These are phyloP conservation scores for Gastrophryne carolinensis DNA, from an alignment of 2,797 vertebrate species.

Conservation along the genomic window DNA sequence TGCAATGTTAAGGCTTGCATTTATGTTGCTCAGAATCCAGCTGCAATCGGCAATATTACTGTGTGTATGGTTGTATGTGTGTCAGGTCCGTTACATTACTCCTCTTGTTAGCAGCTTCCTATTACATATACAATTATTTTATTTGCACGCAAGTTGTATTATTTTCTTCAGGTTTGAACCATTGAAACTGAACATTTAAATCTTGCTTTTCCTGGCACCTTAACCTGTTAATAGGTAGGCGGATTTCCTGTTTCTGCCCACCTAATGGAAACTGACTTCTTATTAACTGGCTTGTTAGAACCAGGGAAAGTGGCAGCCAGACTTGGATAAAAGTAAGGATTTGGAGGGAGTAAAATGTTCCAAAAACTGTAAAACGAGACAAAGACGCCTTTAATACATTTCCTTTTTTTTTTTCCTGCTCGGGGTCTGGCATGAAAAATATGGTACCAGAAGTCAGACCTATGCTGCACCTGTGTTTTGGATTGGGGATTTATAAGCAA, in stretches of 20 bases:
- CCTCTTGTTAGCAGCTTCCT: too few relatives aligned
- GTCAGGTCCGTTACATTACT: too few relatives aligned
- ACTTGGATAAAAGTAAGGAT: conserved; percentile 34
- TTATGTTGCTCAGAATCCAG: too few relatives aligned
- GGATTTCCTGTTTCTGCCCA: conserved; percentile 44
- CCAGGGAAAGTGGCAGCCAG: conserved; percentile 29
- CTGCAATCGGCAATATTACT: too few relatives aligned
- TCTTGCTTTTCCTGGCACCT: background rate
- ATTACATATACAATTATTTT: too few relatives aligned
- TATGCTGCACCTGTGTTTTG: background rate
- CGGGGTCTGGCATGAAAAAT: background rate
- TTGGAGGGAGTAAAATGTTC: background rate
- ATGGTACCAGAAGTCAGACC: background rate
- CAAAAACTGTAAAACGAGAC: background rate
- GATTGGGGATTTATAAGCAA: background rate
- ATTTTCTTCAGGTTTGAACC: background rate
- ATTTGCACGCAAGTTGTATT: background rate
- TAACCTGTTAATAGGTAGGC: background rate
- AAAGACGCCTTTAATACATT: background rate
- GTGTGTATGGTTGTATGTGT: too few relatives aligned
- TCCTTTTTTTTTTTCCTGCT: background rate
- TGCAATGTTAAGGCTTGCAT: too few relatives aligned
- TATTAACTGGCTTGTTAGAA: conserved; percentile 16
- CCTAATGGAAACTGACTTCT: conserved; percentile 45
- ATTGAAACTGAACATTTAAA: background rate